Conservation (phyloP, 2,888 invertebrate genomes). For the Drosophila trichaetosa region DNA sequence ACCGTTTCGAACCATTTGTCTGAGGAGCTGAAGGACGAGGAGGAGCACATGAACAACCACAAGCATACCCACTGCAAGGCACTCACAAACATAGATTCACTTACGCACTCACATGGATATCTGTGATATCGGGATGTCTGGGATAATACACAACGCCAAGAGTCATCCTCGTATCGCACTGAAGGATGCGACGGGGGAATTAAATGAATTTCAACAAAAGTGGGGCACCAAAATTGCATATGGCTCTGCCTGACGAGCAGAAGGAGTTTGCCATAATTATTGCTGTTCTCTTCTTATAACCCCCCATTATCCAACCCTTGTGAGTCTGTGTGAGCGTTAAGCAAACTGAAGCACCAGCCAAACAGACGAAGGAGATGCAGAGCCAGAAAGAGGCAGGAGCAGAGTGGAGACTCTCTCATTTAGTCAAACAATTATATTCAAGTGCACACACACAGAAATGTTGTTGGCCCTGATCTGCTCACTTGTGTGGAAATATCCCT, state of each 20-base stretch:
- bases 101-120: slow-evolving; percentile 16
- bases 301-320: slow-evolving; percentile 4
- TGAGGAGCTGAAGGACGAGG: slow-evolving; percentile 7
- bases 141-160: slow-evolving; percentile 40
- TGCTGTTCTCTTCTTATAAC: slow-evolving; percentile 46
- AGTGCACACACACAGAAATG: slow-evolving; percentile 66
- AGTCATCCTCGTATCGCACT: slow-evolving; percentile 50
- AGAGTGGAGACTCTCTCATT: slow-evolving; percentile 63
- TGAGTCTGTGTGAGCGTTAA: slow-evolving; percentile 34
- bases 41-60: neutral
- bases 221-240: slow-evolving; percentile 49
- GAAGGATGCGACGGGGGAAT: slow-evolving; percentile 67
- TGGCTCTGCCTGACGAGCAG: slow-evolving; percentile 24
- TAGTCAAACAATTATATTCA: slow-evolving; percentile 78
- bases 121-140: slow-evolving; percentile 32
- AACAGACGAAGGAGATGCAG: neutral
- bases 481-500: slow-evolving; percentile 74
- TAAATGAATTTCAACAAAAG: slow-evolving; percentile 72
- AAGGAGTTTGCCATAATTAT: slow-evolving; percentile 71
- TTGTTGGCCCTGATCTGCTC: slow-evolving; percentile 57
- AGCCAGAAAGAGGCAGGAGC: neutral
- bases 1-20: slow-evolving; percentile 37
- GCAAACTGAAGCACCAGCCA: slow-evolving; percentile 39
- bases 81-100: slow-evolving; percentile 33
- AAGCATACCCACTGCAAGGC: slow-evolving; percentile 19